Percentiles rank a stretch among this genome's conserved stretches.
Evolutionary conservation across 2,113 vertebrate genomes (phyloP).

Genomic region (Lepisosteus oculatus): DNA sequence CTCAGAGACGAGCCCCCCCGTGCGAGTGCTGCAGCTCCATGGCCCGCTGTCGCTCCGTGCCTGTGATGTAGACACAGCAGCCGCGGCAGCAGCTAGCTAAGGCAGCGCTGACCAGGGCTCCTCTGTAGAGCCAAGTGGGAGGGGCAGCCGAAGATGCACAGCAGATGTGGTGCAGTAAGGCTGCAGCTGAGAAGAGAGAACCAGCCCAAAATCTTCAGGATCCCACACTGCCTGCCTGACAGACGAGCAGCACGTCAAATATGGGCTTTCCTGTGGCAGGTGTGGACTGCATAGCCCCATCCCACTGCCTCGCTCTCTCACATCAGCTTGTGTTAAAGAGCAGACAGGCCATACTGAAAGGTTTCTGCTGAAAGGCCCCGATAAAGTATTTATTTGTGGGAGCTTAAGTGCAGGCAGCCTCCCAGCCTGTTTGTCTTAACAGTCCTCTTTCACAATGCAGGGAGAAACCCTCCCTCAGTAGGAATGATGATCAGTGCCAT

Average conservation of each 20-base stretch:
- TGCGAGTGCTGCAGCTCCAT: slow-evolving; percentile 38
- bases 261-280: not conserved
- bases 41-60: slow-evolving; percentile 16
- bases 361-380: not conserved
- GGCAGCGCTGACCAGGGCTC: not conserved
- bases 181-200: not conserved
- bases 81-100: slow-evolving; percentile 28
- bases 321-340: not conserved
- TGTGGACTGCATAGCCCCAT: not conserved
- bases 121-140: not conserved
- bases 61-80: not conserved
- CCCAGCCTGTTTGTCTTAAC: no score
- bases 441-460: not conserved
- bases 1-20: slow-evolving; percentile 23
- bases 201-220: not conserved
- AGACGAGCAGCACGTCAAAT: not conserved
- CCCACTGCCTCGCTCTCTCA: not conserved
- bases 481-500: no score
- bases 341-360: not conserved
- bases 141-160: not conserved
- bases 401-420: not conserved
- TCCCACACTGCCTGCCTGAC: not conserved
- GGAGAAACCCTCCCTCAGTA: not conserved
- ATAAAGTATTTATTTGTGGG: slow-evolving; percentile 6
- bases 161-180: slow-evolving; percentile 6